Conservation (phyloP, 64 coral and sea anemone genomes). For the Catalaphyllia jardinei region DNA sequence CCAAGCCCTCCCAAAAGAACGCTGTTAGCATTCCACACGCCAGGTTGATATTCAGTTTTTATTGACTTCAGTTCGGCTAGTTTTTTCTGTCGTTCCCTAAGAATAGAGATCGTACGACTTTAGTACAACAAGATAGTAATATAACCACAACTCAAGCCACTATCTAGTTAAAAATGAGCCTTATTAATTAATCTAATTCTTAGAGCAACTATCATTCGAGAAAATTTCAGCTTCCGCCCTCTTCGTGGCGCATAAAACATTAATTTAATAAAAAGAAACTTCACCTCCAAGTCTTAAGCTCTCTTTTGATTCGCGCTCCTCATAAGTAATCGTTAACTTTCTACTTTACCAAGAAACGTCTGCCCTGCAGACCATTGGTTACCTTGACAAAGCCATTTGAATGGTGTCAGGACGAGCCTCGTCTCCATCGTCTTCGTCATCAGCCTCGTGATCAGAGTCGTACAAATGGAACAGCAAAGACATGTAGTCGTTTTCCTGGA, state of each 20-base stretch:
- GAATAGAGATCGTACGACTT: not conserved
- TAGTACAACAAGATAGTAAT: not conserved
- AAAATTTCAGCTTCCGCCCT: too few relatives aligned
- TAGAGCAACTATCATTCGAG: too few relatives aligned
- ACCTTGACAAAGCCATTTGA: constrained; percentile 85
- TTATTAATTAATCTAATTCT: too few relatives aligned
- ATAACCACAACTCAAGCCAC: too few relatives aligned
- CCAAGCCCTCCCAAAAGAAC: constrained; percentile 93
- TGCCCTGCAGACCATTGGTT: not conserved
- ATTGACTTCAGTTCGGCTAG: constrained; percentile 64
- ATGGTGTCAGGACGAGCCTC: constrained; percentile 69
- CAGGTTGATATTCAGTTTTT: constrained; percentile 76
- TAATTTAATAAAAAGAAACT: too few relatives aligned
- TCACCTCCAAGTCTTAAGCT: not conserved
- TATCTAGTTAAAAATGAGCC: too few relatives aligned
- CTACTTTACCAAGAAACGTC: not conserved
- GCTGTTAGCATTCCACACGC: constrained; percentile 91
- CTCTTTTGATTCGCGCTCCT: not conserved
- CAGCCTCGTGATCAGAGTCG: constrained; percentile 81
- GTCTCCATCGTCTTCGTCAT: constrained; percentile 62
- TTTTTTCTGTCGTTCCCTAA: constrained; percentile 81
- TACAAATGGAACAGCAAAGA: constrained; percentile 93
- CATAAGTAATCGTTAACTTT: not conserved
- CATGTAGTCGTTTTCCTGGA: constrained; percentile 91
- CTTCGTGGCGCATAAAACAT: too few relatives aligned